A percentile compares a stretch with the other conserved stretches of the same genome.
phyloP scores from a whole-genome alignment of 2,113 vertebrate genomes.

The human (Homo sapiens) region GRCh38 chr14:61724001-61724500 shows the following conservation, averaged over 20 bases:
- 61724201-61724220: not conserved
- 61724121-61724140: slow-evolving; percentile 20
- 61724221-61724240: not conserved
- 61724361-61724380: not conserved
- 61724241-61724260: slow-evolving; percentile 37
- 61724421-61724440: slow-evolving; percentile 5
- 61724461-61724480: not conserved
- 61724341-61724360: no score
- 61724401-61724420: not conserved
- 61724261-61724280: slow-evolving; percentile 6
- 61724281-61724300: not conserved
- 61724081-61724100: not conserved
- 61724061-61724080: not conserved
- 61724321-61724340: not conserved
- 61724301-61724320: not conserved
- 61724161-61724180: not conserved
- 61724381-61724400: not conserved
- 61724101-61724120: not conserved
- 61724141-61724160: slow-evolving; percentile 18
- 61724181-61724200: not conserved
- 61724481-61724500: not conserved
- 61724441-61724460: not conserved
- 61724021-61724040: slow-evolving; percentile 7
- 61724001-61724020: slow-evolving; percentile 22
- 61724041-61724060: slow-evolving; percentile 17